Conservation (phyloP, 2,113 vertebrate species). For the Macaca fascicularis region T2T-MFA8v1.1 NC_088376.1:200412501-200413000, state of each 20-base stretch:
- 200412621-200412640: conserved; percentile 26
- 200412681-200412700: conserved; percentile 62
- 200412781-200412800: conserved; percentile 77
- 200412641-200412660: conserved; percentile 26
- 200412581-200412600: neutral
- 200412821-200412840: conserved; percentile 77
- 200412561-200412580: conserved; percentile 36
- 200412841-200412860: conserved; percentile 71
- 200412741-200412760: conserved; percentile 58
- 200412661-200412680: conserved; percentile 38
- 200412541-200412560: neutral
- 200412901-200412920: conserved; percentile 76
- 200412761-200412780: conserved; percentile 66
- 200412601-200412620: neutral
- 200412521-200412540: neutral
- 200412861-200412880: conserved; percentile 45
- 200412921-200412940: conserved; percentile 28
- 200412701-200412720: conserved; percentile 64
- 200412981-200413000: conserved; percentile 58
- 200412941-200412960: conserved; percentile 67
- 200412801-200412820: conserved; percentile 75
- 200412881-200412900: conserved; percentile 65
- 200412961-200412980: neutral
- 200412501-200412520: conserved; percentile 37
- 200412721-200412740: conserved; percentile 57